A percentile compares a stretch with the other conserved stretches of the same genome.
These are phyloP conservation scores for Thamnophis elegans DNA, from an alignment of 2,797 vertebrate genomes.

Conservation along the genomic window DNA sequence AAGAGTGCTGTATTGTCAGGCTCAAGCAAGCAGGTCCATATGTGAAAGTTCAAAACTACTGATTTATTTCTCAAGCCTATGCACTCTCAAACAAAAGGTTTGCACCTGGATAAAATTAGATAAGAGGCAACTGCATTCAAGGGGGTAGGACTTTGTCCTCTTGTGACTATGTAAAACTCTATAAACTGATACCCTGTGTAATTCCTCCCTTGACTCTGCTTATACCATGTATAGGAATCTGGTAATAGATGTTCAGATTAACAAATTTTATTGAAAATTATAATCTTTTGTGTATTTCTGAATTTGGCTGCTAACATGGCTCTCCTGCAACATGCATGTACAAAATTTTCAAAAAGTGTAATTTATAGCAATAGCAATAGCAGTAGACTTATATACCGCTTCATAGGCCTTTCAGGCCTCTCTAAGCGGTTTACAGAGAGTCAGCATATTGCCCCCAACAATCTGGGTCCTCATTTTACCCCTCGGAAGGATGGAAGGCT, in stretches of 20 bases:
- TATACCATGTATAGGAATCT: neutral
- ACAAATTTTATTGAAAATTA: neutral
- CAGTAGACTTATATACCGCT: no score
- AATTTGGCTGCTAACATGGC: neutral
- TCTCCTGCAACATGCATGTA: neutral
- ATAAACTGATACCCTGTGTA: neutral
- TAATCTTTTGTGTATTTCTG: neutral
- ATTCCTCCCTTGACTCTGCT: neutral
- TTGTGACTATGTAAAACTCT: neutral
- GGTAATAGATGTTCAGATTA: neutral
- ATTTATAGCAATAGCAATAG: no score
- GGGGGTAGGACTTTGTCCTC: neutral
- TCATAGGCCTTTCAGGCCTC: no score
- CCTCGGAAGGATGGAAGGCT: no score
- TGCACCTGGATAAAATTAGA: neutral
- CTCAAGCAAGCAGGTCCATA: neutral
- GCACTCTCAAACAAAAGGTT: neutral
- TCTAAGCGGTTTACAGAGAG: no score
- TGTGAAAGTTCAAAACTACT: neutral
- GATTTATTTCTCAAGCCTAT: neutral
- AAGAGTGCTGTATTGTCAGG: neutral
- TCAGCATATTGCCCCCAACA: no score
- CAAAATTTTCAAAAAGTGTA: neutral
- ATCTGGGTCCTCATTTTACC: no score
- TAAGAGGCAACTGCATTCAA: neutral